These are phyloP conservation scores for Dastarcus helophoroides DNA, from an alignment of 2,888 invertebrate genomes.

Conservation along the genomic window DNA sequence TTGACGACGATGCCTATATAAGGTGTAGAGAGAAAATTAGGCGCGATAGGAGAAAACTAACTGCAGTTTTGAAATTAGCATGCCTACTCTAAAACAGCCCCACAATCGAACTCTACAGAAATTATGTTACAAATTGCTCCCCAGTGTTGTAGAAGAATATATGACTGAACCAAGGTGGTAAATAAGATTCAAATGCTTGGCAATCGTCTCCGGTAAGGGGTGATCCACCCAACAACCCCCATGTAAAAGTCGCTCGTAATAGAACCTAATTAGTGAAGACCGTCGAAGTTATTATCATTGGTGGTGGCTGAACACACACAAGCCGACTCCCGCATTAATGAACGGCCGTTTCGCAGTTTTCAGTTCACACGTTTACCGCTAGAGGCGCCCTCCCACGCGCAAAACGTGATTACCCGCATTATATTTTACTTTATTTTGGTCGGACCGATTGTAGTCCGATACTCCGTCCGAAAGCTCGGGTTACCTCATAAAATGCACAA, in stretches of 20 bases:
- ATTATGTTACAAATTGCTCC: no score
- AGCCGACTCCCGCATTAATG: conserved; percentile 14
- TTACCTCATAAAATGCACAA: conserved; percentile 24
- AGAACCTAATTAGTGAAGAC: not conserved
- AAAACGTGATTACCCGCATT: conserved; percentile 14
- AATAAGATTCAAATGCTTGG: no score
- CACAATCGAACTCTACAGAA: no score
- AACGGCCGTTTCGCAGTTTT: conserved; percentile 18
- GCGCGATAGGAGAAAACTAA: no score
- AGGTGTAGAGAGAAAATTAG: no score
- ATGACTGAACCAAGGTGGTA: no score
- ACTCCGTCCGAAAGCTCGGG: conserved; percentile 24
- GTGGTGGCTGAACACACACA: conserved; percentile 15
- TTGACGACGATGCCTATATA: no score
- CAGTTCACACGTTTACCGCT: conserved; percentile 14
- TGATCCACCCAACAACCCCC: no score
- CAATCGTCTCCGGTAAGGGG: no score
- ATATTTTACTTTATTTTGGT: conserved; percentile 21
- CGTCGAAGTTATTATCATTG: not conserved
- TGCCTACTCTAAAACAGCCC: no score
- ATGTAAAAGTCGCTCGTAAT: not conserved
- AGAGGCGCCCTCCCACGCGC: conserved; percentile 22
- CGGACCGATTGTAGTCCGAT: conserved; percentile 28
- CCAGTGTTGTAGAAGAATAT: no score
- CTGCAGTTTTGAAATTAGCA: no score